phyloP scores from a whole-genome alignment of 2,797 vertebrate genomes.

The Tarsius wallacei region DNA sequence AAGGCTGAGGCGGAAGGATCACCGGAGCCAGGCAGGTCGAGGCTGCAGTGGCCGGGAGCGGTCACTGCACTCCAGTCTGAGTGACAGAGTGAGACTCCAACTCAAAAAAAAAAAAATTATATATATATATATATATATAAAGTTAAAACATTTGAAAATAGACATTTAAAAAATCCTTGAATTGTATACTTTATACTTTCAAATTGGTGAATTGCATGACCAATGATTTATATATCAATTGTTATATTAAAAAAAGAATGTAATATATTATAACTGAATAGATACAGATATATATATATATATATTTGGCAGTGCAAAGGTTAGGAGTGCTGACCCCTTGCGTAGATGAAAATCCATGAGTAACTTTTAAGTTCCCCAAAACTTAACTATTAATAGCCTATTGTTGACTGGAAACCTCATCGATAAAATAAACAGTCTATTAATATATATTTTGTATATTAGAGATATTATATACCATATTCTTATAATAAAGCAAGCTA shows the following conservation, averaged over 20 bases:
- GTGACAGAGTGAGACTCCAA: too few species aligned
- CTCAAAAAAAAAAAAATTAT: too few species aligned
- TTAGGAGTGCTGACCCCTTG: background rate
- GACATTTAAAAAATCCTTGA: background rate
- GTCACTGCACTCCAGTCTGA: too few species aligned
- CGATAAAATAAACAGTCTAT: background rate
- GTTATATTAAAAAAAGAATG: background rate
- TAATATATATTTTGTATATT: background rate
- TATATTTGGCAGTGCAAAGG: background rate
- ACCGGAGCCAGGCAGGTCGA: too few species aligned
- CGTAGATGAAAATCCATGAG: background rate
- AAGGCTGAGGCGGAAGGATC: too few species aligned
- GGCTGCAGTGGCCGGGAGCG: too few species aligned
- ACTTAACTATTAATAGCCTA: background rate
- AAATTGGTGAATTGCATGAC: background rate
- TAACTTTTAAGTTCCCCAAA: background rate
- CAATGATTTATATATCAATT: background rate
- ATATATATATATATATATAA: too few species aligned
- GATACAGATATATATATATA: background rate
- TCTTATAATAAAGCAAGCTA: background rate
- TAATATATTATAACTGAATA: background rate
- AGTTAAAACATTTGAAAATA: too few species aligned
- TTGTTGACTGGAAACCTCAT: background rate
- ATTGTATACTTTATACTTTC: background rate
- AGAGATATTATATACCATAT: background rate